These are phyloP conservation scores for Acipenser ruthenus DNA, from an alignment of 2,797 vertebrate genomes.

Conservation along the genomic window DNA sequence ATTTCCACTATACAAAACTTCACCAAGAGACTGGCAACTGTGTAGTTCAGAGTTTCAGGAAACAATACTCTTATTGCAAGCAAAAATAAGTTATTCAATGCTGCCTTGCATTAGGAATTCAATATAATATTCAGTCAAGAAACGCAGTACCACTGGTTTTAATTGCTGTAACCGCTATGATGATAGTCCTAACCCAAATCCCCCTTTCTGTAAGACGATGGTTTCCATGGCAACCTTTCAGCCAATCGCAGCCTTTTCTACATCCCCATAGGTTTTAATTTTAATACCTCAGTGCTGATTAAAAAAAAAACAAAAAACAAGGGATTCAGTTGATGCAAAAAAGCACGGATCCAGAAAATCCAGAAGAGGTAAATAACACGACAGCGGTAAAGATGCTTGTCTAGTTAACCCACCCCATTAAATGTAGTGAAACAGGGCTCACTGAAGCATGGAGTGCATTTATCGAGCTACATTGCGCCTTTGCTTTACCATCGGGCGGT, in stretches of 20 bases:
- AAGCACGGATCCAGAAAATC: neutral
- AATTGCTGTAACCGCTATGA: no score
- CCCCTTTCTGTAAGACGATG: neutral
- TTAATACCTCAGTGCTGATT: neutral
- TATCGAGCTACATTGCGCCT: no score
- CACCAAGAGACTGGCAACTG: no score
- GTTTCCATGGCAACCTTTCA: neutral
- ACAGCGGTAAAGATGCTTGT: neutral
- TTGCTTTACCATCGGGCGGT: no score
- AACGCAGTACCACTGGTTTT: no score
- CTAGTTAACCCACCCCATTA: neutral
- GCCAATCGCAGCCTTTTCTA: neutral
- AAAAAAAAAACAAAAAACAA: neutral
- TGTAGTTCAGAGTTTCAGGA: no score
- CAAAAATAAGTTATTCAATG: no score
- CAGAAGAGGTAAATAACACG: neutral
- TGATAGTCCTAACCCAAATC: neutral
- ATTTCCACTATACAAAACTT: no score
- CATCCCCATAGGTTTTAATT: neutral
- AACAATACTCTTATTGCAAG: no score
- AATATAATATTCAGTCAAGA: no score
- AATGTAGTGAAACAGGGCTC: neutral
- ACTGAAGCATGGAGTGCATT: neutral
- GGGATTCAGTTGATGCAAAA: neutral
- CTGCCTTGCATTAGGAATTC: no score